Evolutionary conservation across 1,140 invertebrate genomes (phyloP), one percentile per base, ranked within the genome.

Genomic region (Paracyclopina nana): DNA sequence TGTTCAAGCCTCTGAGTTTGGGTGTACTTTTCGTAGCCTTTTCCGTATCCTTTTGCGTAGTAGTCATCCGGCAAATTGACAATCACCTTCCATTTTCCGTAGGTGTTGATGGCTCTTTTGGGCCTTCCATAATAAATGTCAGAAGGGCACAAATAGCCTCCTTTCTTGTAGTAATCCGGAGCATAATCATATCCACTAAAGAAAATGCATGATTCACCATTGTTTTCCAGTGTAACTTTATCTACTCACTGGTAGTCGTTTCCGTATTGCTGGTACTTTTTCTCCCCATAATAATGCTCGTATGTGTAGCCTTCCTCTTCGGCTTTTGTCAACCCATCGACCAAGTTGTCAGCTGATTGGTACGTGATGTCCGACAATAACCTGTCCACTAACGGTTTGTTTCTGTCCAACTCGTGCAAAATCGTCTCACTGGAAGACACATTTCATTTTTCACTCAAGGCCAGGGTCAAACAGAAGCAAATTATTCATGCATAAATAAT

Each of bases 111-210:
- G 6, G 60, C 60, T 24, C 59, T 46, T 48, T 54, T 55, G 40
- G 58, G 56, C 50, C 57, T 31, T 1, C 53, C 55, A 40, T 60
- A 60, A 25, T 51, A 59, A 44, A 60, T 61, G 50, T 60, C 52
- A 9, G 59, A 59, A 8, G 60, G 59, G 30, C 60, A 60, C 34
- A 60, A 56, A 46, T 61, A 60, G 8, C 60, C 60, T 1, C 59
- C 59, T 24, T 55, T 53, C 41, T 60, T 57, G 43, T 58, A 59
- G 28, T 60, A 60, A 12, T 59, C 55, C 0, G 28, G 14, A 38
- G 34, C 45, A 29, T 59, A 58, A 2, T 31, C 25, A 38, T 60
- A 59, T 0, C 58, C 59, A 31, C 57, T 58, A 29, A 44, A 54
- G 22, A 20, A 40, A n/a, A 3, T 3, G 4, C 5, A 9, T n/a